phyloP scores from a whole-genome alignment of 2,888 invertebrate species.

The Drosophila dives region DNA sequence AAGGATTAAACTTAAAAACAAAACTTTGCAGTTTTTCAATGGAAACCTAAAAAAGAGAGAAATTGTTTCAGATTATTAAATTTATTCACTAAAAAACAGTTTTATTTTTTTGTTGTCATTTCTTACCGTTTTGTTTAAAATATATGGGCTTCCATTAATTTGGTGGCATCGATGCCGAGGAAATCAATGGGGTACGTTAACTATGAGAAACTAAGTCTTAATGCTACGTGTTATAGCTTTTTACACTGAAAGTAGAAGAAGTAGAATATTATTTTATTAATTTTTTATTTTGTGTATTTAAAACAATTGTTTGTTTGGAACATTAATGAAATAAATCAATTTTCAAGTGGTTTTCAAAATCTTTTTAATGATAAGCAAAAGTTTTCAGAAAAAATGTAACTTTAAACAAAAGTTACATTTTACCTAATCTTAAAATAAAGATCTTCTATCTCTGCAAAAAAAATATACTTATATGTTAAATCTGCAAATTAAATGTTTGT shows the following conservation, averaged over 20 bases:
- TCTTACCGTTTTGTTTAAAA: constrained; percentile 75
- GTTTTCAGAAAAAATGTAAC: not conserved
- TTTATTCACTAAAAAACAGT: no score
- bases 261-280: constrained; percentile 6
- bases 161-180: constrained; percentile 67
- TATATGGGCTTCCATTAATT: constrained; percentile 66
- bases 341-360: constrained; percentile 6
- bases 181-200: constrained; percentile 70
- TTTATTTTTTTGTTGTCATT: not conserved
- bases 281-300: not conserved
- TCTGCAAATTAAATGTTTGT: not conserved
- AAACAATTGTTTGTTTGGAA: not conserved
- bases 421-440: not conserved
- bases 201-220: constrained; percentile 77
- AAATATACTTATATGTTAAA: not conserved
- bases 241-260: constrained; percentile 70
- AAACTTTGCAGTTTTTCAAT: constrained; percentile 56
- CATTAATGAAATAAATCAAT: constrained; percentile 1
- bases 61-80: not conserved
- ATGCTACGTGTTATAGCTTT: constrained; percentile 73
- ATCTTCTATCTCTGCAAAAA: not conserved
- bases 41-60: constrained; percentile 57
- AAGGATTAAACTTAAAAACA: constrained; percentile 50
- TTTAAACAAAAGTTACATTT: not conserved
- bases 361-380: not conserved